Conservation (phyloP, 2,888 invertebrate species). For the Archaeoteleia sp. region DNA sequence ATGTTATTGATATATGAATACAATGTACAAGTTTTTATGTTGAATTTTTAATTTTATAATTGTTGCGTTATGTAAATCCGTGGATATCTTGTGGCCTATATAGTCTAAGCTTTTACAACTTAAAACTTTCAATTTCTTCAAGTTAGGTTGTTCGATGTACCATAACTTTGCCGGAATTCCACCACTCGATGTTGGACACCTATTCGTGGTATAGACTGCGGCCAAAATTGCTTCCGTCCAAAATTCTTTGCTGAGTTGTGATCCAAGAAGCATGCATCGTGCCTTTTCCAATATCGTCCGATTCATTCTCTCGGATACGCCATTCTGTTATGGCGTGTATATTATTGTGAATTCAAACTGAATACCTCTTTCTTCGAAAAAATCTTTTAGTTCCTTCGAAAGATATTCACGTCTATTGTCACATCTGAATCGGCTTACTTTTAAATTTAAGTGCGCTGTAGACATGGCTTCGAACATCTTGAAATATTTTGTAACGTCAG, state of each 20-base stretch:
- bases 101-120: too few species aligned
- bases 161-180: conserved; percentile 55
- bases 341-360: conserved; percentile 54
- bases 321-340: conserved; percentile 62
- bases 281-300: conserved; percentile 66
- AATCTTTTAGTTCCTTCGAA: conserved; percentile 51
- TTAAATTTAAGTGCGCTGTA: conserved; percentile 56
- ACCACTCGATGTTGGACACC: conserved; percentile 53
- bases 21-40: too few species aligned
- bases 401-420: conserved; percentile 59
- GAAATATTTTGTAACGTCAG: conserved; percentile 58
- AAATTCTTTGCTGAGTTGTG: conserved; percentile 62
- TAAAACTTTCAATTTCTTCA: conserved; percentile 54
- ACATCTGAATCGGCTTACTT: conserved; percentile 54
- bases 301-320: conserved; percentile 59
- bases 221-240: conserved; percentile 62
- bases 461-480: conserved; percentile 56
- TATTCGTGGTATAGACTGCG: conserved; percentile 56
- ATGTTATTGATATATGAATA: too few species aligned
- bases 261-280: conserved; percentile 63
- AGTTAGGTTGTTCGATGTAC: conserved; percentile 51
- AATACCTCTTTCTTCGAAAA: conserved; percentile 56
- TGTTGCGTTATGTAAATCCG: too few species aligned
- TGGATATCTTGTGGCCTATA: too few species aligned
- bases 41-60: too few species aligned